phyloP scores from a whole-genome alignment of 2,113 vertebrate species.

The Scatophagus argus region DNA sequence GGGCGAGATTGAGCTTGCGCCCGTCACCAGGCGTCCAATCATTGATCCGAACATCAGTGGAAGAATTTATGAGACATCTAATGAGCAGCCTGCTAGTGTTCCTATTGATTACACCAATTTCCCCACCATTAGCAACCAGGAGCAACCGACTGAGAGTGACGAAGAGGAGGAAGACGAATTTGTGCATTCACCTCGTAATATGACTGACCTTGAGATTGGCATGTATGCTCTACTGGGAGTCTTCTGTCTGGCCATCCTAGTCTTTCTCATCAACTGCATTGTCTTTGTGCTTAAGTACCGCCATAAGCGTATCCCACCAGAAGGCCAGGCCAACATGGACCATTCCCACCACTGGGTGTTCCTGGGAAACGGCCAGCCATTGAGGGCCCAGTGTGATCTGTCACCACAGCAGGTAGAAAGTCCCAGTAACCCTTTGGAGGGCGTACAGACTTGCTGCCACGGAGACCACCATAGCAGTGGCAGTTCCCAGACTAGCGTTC shows the following conservation, averaged over 20 bases:
- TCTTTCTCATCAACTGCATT: conserved; percentile 99
- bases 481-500: conserved; percentile 97
- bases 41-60: conserved; percentile 80
- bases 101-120: conserved; percentile 90
- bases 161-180: conserved; percentile 84
- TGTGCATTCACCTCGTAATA: conserved; percentile 89
- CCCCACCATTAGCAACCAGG: conserved; percentile 89
- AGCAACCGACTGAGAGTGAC: conserved; percentile 79
- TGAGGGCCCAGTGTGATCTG: conserved; percentile 91
- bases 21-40: conserved; percentile 84
- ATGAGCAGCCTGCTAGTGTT: conserved; percentile 84
- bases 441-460: conserved; percentile 93
- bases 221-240: conserved; percentile 97
- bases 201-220: conserved; percentile 97
- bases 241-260: conserved; percentile 97
- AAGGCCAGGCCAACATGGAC: conserved; percentile 98
- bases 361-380: conserved; percentile 94
- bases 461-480: conserved; percentile 96
- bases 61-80: conserved; percentile 78
- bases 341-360: conserved; percentile 99
- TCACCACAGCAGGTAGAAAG: conserved; percentile 91
- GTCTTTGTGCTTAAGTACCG: conserved; percentile 98
- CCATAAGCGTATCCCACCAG: conserved; percentile 95
- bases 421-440: conserved; percentile 89
- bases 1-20: conserved; percentile 63